A percentile compares a stretch with the other conserved stretches of the same genome.
Conservation (phyloP, 37 sponge, comb jelly and placozoan genomes). For the Tethya wilhelma region DNA sequence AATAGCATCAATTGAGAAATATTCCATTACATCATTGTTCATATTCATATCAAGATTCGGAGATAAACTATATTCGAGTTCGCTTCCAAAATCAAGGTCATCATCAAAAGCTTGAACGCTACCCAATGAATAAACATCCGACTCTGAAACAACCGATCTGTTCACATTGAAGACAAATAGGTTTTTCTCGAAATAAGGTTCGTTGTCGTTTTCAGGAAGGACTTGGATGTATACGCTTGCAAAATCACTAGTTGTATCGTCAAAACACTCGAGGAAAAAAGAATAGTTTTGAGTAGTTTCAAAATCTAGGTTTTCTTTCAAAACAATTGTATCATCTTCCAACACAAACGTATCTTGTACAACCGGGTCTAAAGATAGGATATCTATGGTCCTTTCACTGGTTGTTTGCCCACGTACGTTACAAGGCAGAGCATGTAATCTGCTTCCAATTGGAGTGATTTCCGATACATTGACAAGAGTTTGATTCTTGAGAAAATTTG, state of each 20-base stretch:
- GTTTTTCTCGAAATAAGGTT: conserved; percentile 7
- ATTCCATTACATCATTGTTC: not conserved
- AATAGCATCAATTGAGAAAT: not conserved
- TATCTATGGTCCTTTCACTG: not conserved
- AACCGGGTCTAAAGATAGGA: not conserved
- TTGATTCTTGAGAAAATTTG: not conserved
- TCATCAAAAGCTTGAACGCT: not conserved
- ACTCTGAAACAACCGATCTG: not conserved
- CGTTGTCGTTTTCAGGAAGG: conserved; percentile 15
- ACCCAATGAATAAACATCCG: not conserved
- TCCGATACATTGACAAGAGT: not conserved
- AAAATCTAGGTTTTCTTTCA: not conserved
- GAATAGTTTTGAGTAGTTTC: not conserved
- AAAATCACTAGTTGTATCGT: not conserved
- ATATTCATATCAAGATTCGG: not conserved
- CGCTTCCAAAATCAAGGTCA: not conserved
- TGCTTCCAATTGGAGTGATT: not conserved
- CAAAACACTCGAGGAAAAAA: not conserved
- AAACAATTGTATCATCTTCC: not conserved
- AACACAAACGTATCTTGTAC: not conserved
- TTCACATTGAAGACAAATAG: conserved; percentile 11
- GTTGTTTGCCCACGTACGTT: not conserved
- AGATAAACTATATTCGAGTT: not conserved
- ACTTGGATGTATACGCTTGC: not conserved
- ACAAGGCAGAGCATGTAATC: not conserved